A percentile compares a stretch with the other conserved stretches of the same genome.
Evolutionary conservation across 1,140 invertebrate genomes (phyloP).

Genomic region (Tenebrio molitor): DNA sequence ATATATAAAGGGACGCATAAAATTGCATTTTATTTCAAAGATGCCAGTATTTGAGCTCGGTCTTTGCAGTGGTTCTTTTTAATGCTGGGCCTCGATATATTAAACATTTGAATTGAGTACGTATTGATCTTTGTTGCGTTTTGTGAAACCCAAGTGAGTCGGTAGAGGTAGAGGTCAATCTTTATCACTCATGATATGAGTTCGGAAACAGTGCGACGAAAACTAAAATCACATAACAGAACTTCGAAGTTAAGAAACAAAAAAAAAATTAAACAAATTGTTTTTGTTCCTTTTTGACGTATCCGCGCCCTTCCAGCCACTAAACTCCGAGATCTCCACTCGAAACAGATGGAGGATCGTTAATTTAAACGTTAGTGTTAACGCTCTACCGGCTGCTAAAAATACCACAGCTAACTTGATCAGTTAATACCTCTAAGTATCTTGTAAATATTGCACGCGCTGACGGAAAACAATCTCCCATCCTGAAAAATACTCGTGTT

Average conservation of each 20-base stretch:
- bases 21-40: conserved; percentile 10
- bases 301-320: neutral
- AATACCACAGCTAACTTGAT: conserved; percentile 30
- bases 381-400: conserved; percentile 31
- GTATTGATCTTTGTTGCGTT: conserved; percentile 3
- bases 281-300: conserved; percentile 22
- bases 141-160: neutral
- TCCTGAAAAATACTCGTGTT: conserved; percentile 15
- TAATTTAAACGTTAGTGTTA: conserved; percentile 39
- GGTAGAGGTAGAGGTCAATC: neutral
- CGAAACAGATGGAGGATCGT: conserved; percentile 29
- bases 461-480: conserved; percentile 6
- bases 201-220: neutral
- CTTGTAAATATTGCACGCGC: conserved; percentile 28
- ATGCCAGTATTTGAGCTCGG: neutral
- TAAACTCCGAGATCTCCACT: conserved; percentile 16
- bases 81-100: no score
- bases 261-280: conserved; percentile 21
- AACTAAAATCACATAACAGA: no score
- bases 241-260: no score
- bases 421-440: conserved; percentile 38
- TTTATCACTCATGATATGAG: neutral
- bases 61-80: neutral
- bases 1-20: neutral
- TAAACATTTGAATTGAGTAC: no score